Evolutionary conservation across 2,113 vertebrate species (phyloP).

Genomic region (Peromyscus maniculatus): DNA sequence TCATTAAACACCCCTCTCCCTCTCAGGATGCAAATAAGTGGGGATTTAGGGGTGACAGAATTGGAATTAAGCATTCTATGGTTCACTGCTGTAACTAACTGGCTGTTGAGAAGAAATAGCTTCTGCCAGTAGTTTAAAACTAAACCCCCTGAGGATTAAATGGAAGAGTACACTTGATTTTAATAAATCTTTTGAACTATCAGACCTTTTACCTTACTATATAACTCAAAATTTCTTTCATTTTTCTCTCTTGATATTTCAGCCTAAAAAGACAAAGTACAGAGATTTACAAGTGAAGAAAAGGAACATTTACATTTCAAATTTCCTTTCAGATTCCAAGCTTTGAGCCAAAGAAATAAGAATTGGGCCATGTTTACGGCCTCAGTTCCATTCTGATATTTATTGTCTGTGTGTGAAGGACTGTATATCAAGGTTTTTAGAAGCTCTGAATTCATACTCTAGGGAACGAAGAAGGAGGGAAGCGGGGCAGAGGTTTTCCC

Average conservation of each 20-base stretch:
- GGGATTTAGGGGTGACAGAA: slow-evolving; percentile 34
- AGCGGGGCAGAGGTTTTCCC: neutral
- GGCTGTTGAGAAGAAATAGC: slow-evolving; percentile 53
- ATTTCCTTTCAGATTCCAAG: slow-evolving; percentile 53
- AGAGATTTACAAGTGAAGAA: slow-evolving; percentile 63
- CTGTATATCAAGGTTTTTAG: slow-evolving; percentile 34
- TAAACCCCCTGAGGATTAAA: slow-evolving; percentile 57
- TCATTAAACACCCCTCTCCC: slow-evolving; percentile 35
- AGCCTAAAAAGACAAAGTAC: neutral
- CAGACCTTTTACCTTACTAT: slow-evolving; percentile 31
- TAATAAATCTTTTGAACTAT: slow-evolving; percentile 56
- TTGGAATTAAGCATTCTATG: slow-evolving; percentile 41
- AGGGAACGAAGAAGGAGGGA: slow-evolving; percentile 22
- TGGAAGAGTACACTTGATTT: slow-evolving; percentile 65
- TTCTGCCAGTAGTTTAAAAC: slow-evolving; percentile 58
- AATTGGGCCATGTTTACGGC: slow-evolving; percentile 30
- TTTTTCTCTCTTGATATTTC: slow-evolving; percentile 34
- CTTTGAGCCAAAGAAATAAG: slow-evolving; percentile 68
- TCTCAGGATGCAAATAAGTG: slow-evolving; percentile 63
- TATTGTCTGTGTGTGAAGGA: neutral
- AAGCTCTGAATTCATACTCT: slow-evolving; percentile 33
- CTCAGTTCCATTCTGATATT: slow-evolving; percentile 1
- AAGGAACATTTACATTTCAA: slow-evolving; percentile 57
- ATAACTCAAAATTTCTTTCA: slow-evolving; percentile 60
- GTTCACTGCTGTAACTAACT: slow-evolving; percentile 52